A percentile compares a stretch with the other conserved stretches of the same genome.
phyloP scores from a whole-genome alignment of 2,888 invertebrate species.

The Lasioglossum oenotherae region DNA sequence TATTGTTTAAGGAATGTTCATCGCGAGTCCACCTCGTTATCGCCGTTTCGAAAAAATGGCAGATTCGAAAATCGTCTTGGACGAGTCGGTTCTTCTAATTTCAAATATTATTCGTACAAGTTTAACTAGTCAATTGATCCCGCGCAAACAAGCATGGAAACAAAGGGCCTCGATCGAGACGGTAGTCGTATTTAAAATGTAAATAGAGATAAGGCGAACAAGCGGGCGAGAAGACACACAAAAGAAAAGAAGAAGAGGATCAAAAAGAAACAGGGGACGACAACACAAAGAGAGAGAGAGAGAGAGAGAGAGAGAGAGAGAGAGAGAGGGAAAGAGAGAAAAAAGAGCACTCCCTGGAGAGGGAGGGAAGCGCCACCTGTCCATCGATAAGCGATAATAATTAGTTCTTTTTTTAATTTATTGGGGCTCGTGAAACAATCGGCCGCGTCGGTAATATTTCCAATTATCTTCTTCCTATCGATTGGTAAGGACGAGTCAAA shows the following conservation, averaged over 20 bases:
- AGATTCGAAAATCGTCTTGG: neutral
- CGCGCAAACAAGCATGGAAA: neutral
- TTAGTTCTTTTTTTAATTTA: conserved; percentile 40
- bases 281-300: neutral
- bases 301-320: neutral
- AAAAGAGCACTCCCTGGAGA: neutral
- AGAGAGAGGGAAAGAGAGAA: neutral
- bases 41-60: neutral
- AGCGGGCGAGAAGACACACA: neutral
- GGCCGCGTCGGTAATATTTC: conserved; percentile 49
- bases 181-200: conserved; percentile 9
- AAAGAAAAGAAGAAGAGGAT: neutral
- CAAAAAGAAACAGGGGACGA: neutral
- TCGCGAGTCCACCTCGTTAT: neutral
- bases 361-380: conserved; percentile 50
- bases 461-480: conserved; percentile 56
- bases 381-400: conserved; percentile 42
- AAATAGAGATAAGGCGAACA: neutral
- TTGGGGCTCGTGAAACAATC: conserved; percentile 25
- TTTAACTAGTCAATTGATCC: neutral
- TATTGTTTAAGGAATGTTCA: neutral
- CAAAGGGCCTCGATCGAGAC: neutral
- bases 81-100: neutral
- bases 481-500: conserved; percentile 59
- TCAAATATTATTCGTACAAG: neutral